phyloP scores from a whole-genome alignment of 2,888 invertebrate genomes.

The Tetragonisca angustula region DNA sequence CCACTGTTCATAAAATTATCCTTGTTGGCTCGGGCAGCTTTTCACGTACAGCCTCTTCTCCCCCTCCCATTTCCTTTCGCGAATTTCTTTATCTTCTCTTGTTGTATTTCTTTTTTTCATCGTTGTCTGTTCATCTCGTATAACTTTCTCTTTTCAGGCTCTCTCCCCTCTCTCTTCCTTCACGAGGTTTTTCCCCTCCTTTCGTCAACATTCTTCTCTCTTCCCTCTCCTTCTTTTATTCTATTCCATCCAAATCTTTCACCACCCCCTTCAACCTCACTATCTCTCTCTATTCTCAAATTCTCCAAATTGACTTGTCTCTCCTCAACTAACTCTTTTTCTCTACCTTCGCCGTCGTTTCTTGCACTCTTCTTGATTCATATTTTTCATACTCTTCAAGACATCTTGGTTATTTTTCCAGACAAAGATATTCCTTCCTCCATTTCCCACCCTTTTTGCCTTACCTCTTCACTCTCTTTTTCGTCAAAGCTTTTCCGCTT shows the following conservation, averaged over 20 bases:
- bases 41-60: not conserved
- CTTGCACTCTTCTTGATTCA: not conserved
- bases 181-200: not conserved
- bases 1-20: conserved; percentile 17
- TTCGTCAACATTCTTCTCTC: not conserved
- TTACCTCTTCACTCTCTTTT: not conserved
- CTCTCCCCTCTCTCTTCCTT: not conserved
- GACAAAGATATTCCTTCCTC: not conserved
- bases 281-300: not conserved
- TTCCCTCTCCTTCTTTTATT: not conserved
- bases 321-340: not conserved
- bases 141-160: conserved; percentile 40
- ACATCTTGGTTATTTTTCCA: not conserved
- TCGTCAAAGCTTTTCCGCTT: not conserved
- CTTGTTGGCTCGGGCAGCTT: not conserved
- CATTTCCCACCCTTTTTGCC: not conserved
- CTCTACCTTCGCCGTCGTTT: not conserved
- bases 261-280: not conserved
- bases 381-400: not conserved
- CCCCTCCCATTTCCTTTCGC: not conserved
- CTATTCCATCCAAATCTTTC: not conserved
- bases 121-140: not conserved
- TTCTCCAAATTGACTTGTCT: not conserved
- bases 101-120: not conserved
- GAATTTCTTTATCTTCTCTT: not conserved